phyloP scores from a whole-genome alignment of 53 echinoderm and acorn worm genomes.

The Apostichopus leukothele region DNA sequence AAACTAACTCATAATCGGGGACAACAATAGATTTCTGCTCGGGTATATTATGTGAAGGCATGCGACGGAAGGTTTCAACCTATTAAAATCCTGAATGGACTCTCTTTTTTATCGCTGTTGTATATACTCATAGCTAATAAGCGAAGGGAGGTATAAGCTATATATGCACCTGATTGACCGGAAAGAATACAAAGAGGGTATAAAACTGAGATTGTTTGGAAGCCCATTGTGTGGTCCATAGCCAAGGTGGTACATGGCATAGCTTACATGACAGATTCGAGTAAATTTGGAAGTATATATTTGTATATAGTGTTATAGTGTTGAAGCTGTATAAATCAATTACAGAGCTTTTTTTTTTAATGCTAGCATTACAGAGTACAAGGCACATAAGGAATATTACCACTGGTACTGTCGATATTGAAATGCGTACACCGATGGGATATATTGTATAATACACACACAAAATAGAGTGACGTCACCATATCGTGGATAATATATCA shows the following conservation, averaged over 20 bases:
- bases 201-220: constrained; percentile 11
- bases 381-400: no score
- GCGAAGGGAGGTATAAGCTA: not conserved
- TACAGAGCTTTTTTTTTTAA: no score
- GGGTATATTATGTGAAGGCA: constrained; percentile 9
- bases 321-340: no score
- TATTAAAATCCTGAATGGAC: not conserved
- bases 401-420: no score
- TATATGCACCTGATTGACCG: constrained; percentile 10
- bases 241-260: constrained; percentile 2
- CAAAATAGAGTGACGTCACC: no score
- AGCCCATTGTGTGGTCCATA: not conserved
- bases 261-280: not conserved
- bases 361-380: no score
- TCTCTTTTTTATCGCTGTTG: no score
- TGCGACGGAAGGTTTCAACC: constrained; percentile 25
- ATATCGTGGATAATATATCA: no score
- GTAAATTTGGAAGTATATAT: not conserved
- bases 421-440: no score
- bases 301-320: no score
- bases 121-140: no score
- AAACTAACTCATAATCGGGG: constrained; percentile 24
- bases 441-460: no score
- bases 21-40: constrained; percentile 11
- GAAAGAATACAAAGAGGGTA: not conserved